A percentile compares a stretch with the other conserved stretches of the same genome.
Conservation (phyloP, 2,113 vertebrate genomes). For the Anhinga rufa region DNA sequence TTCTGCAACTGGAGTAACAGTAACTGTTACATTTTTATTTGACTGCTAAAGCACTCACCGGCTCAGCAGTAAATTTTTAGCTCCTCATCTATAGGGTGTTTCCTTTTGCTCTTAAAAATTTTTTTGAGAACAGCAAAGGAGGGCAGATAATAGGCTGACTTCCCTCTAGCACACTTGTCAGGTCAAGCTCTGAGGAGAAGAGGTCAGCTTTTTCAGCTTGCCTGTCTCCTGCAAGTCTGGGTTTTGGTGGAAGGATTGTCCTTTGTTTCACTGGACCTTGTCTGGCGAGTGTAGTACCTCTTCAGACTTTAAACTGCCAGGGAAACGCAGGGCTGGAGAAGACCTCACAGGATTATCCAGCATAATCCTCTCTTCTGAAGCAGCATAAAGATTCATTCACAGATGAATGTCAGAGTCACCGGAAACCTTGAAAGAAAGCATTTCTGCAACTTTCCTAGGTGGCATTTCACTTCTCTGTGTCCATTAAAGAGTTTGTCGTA, state of each 20-base stretch:
- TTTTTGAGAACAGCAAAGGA: background rate
- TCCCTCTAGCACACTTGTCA: background rate
- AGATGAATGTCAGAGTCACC: background rate
- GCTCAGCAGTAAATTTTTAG: background rate
- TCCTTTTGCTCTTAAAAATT: background rate
- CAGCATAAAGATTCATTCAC: background rate
- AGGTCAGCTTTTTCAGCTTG: background rate
- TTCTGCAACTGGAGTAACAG: background rate
- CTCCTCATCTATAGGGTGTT: background rate
- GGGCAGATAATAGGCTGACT: background rate
- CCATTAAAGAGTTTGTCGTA: background rate
- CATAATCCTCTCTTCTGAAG: background rate
- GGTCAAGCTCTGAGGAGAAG: background rate
- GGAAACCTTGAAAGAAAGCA: background rate
- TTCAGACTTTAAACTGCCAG: background rate
- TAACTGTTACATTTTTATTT: background rate
- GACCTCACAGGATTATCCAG: background rate
- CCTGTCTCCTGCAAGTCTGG: background rate
- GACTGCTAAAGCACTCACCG: background rate
- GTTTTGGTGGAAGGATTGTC: background rate
- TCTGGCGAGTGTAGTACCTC: background rate
- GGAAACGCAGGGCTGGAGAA: background rate
- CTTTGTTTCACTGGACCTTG: background rate
- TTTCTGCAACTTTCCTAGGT: background rate
- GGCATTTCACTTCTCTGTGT: background rate